These are phyloP conservation scores for Lepidothrix coronata DNA, from an alignment of 2,113 vertebrate genomes.

Conservation along the genomic window DNA sequence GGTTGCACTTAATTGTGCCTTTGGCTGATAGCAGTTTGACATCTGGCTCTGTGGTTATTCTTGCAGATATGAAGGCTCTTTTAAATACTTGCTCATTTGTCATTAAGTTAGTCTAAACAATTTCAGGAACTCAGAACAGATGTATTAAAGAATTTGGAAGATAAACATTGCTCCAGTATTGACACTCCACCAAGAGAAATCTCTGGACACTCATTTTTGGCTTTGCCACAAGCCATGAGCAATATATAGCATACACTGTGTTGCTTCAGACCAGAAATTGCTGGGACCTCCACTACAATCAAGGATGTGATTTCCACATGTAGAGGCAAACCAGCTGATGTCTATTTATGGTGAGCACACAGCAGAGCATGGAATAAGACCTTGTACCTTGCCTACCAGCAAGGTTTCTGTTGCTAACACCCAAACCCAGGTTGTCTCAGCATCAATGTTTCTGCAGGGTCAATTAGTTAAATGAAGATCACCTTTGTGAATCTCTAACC, in stretches of 20 bases:
- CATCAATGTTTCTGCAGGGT: neutral
- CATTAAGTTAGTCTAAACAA: neutral
- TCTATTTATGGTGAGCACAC: neutral
- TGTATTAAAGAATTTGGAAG: neutral
- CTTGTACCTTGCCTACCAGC: neutral
- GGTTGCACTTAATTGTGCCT: slow-evolving; percentile 35
- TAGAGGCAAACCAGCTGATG: neutral
- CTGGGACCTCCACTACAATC: neutral
- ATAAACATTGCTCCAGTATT: neutral
- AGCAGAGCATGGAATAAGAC: neutral
- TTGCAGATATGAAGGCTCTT: slow-evolving; percentile 13
- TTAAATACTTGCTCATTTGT: slow-evolving; percentile 4
- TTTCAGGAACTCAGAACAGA: neutral
- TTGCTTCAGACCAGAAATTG: neutral
- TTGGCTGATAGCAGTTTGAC: slow-evolving; percentile 19
- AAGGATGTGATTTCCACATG: neutral
- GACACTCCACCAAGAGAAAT: neutral
- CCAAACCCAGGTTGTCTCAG: neutral
- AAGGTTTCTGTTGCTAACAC: neutral
- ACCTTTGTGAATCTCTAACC: neutral
- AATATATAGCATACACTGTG: neutral
- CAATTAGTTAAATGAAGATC: neutral
- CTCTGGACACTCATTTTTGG: neutral
- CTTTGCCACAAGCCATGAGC: neutral
- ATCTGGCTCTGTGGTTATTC: slow-evolving; percentile 12